phyloP scores from a whole-genome alignment of 2,797 vertebrate genomes.

The Psittacula derbiana region DNA sequence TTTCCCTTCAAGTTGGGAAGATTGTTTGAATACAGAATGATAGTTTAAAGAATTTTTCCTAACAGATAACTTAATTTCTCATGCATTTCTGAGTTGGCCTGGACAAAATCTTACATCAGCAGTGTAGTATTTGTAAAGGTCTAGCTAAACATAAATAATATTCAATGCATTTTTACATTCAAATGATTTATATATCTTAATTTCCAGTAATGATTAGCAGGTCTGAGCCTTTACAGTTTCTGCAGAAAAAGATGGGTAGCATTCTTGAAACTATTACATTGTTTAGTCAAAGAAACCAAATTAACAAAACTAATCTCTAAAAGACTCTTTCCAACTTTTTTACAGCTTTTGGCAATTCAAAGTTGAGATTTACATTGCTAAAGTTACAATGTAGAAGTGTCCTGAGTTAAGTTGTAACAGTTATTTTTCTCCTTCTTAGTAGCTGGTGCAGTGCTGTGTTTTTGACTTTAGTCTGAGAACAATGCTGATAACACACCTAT shows the following conservation, averaged over 20 bases:
- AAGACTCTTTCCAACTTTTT: background rate
- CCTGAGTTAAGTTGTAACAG: background rate
- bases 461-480: background rate
- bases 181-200: background rate
- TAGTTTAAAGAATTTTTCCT: background rate
- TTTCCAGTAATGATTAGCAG: background rate
- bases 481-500: background rate
- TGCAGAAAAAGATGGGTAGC: background rate
- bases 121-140: background rate
- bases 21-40: background rate
- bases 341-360: background rate
- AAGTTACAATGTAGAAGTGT: background rate
- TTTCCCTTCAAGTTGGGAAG: background rate
- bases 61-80: background rate
- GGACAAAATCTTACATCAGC: background rate
- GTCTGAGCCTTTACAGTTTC: background rate
- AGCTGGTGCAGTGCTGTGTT: background rate
- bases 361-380: background rate
- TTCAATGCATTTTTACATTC: background rate
- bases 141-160: background rate
- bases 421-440: background rate
- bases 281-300: background rate
- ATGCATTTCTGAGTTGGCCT: background rate
- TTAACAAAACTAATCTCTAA: background rate
- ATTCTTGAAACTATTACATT: background rate